A percentile compares a stretch with the other conserved stretches of the same genome.
Evolutionary conservation across 2,888 invertebrate species (phyloP).

Genomic region (Habrosyne pyritoides): DNA sequence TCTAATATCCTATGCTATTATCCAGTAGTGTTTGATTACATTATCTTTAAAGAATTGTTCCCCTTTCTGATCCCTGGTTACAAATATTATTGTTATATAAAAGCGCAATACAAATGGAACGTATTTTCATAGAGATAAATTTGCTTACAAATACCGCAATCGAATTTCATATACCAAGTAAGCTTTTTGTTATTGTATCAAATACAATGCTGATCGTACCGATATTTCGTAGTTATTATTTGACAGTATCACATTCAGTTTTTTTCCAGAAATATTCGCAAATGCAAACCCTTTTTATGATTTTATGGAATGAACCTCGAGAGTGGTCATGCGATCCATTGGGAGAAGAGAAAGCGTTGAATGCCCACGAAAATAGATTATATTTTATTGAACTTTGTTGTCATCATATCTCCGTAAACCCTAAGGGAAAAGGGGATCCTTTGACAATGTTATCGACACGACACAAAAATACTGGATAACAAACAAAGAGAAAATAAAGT

Average conservation of each 20-base stretch:
- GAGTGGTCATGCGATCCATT: slow-evolving; percentile 17
- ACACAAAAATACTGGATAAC: slow-evolving; percentile 54
- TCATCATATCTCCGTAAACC: slow-evolving; percentile 57
- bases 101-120: neutral
- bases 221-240: slow-evolving; percentile 1
- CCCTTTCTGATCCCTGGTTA: neutral
- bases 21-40: too few species aligned
- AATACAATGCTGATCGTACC: neutral
- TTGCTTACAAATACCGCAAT: slow-evolving; percentile 4
- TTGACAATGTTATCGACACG: slow-evolving; percentile 59
- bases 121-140: neutral
- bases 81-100: neutral
- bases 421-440: slow-evolving; percentile 52
- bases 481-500: slow-evolving; percentile 49
- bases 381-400: slow-evolving; percentile 63
- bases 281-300: neutral
- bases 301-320: neutral
- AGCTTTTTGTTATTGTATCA: neutral
- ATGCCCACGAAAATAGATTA: slow-evolving; percentile 52
- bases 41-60: too few species aligned
- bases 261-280: neutral
- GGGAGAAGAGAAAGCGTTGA: slow-evolving; percentile 27
- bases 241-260: slow-evolving; percentile 1
- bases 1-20: too few species aligned
- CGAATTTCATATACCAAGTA: slow-evolving; percentile 1